Conservation (phyloP, 2,113 vertebrate species). For the Phalacrocorax aristotelis region DNA sequence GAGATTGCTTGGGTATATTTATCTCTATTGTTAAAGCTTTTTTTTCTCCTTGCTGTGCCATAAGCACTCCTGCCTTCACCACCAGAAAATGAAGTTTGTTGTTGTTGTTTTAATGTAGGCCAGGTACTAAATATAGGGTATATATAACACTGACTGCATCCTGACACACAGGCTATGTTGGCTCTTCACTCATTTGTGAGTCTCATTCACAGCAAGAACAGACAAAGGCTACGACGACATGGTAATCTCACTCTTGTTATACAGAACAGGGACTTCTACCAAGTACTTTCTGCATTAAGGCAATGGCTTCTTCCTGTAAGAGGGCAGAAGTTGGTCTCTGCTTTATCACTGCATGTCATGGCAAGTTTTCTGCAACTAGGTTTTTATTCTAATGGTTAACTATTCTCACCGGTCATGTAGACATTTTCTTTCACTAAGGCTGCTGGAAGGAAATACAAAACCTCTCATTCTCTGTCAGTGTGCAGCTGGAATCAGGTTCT, state of each 20-base stretch:
- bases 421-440: neutral
- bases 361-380: neutral
- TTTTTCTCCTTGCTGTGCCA: neutral
- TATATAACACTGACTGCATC: neutral
- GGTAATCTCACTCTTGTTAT: fast-evolving
- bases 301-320: neutral
- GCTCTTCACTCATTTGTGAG: neutral
- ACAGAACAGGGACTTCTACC: neutral
- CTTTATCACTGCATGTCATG: neutral
- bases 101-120: neutral
- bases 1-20: neutral
- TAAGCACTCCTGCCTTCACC: neutral
- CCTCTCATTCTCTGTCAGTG: neutral
- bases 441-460: neutral
- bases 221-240: neutral
- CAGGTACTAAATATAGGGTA: neutral
- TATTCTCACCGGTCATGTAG: neutral
- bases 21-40: neutral
- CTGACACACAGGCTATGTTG: neutral
- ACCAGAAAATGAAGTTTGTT: neutral
- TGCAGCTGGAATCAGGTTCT: neutral
- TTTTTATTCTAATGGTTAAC: neutral
- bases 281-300: neutral
- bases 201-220: neutral
- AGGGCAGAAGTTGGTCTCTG: neutral